These are phyloP conservation scores for Pseudolaguvia tuberculata DNA, from an alignment of 2,113 vertebrate species.

Conservation along the genomic window DNA sequence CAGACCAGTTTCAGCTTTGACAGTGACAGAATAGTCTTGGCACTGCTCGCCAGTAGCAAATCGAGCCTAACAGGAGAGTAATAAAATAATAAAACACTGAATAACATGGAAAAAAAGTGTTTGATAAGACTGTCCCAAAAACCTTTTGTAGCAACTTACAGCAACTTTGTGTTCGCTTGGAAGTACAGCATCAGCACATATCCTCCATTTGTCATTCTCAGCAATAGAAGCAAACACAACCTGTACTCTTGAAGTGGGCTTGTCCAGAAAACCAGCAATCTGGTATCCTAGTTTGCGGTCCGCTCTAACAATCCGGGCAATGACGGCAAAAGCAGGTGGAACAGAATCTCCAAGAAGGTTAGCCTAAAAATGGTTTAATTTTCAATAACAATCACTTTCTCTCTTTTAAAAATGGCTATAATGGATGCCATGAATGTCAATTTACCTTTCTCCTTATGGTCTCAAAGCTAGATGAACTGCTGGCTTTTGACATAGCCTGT, in stretches of 20 bases:
- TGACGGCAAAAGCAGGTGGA: slow-evolving; percentile 60
- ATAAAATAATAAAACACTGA: background rate
- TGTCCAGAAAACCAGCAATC: slow-evolving; percentile 62
- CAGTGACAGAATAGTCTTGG: slow-evolving; percentile 61
- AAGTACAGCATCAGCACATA: slow-evolving; percentile 70
- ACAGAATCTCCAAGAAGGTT: slow-evolving; percentile 63
- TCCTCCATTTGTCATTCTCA: slow-evolving; percentile 67
- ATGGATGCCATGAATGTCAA: background rate
- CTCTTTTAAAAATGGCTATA: background rate
- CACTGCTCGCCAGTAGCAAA: slow-evolving; percentile 68
- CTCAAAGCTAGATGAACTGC: slow-evolving; percentile 47
- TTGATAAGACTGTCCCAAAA: background rate
- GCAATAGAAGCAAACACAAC: slow-evolving; percentile 67
- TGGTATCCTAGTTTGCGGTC: slow-evolving; percentile 68
- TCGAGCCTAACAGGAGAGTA: slow-evolving; percentile 52
- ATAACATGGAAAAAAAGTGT: background rate
- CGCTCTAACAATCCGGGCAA: slow-evolving; percentile 62
- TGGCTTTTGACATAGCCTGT: slow-evolving; percentile 10
- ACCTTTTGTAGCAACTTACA: slow-evolving; percentile 60
- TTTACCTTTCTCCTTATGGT: slow-evolving; percentile 38
- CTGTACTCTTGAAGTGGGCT: slow-evolving; percentile 62
- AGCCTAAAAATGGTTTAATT: slow-evolving; percentile 52
- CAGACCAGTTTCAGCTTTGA: slow-evolving; percentile 59
- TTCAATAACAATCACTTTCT: background rate
- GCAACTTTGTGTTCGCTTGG: slow-evolving; percentile 68